Evolutionary conservation across 2,113 vertebrate genomes (phyloP).

Genomic region (Pygoscelis antarcticus): DNA sequence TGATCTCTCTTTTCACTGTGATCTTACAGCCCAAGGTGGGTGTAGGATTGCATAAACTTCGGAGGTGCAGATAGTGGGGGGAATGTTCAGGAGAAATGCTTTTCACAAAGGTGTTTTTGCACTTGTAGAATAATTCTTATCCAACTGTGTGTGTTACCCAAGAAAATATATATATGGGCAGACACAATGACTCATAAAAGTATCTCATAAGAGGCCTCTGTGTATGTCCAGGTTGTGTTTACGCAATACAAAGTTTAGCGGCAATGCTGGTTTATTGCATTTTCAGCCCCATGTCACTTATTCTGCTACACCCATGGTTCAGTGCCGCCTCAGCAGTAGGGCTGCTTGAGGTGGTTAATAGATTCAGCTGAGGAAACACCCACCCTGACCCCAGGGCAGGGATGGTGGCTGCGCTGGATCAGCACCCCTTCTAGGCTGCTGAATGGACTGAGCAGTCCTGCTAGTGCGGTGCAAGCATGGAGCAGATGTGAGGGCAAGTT

Average conservation of each 20-base stretch:
- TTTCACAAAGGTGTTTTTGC: neutral
- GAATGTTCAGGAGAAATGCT: neutral
- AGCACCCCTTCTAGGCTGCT: neutral
- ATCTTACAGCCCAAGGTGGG: neutral
- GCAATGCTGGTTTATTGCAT: neutral
- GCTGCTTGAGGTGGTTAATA: neutral
- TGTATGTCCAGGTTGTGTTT: neutral
- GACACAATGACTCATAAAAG: neutral
- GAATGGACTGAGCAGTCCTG: neutral
- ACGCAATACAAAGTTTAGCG: neutral
- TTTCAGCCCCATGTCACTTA: neutral
- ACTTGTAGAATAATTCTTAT: neutral
- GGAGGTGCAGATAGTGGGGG: neutral
- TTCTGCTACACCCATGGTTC: neutral
- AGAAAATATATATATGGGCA: neutral
- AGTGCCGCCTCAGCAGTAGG: neutral
- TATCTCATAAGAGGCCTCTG: neutral
- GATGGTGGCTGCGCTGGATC: neutral
- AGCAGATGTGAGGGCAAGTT: neutral
- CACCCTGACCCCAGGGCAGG: neutral
- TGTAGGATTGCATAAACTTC: neutral
- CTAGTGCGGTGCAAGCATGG: neutral
- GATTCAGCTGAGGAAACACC: neutral
- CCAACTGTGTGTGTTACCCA: neutral
- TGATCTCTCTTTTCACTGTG: neutral